A percentile compares a stretch with the other conserved stretches of the same genome.
Conservation (phyloP, 2,797 vertebrate species). For the Gallinago nigripennis region DNA sequence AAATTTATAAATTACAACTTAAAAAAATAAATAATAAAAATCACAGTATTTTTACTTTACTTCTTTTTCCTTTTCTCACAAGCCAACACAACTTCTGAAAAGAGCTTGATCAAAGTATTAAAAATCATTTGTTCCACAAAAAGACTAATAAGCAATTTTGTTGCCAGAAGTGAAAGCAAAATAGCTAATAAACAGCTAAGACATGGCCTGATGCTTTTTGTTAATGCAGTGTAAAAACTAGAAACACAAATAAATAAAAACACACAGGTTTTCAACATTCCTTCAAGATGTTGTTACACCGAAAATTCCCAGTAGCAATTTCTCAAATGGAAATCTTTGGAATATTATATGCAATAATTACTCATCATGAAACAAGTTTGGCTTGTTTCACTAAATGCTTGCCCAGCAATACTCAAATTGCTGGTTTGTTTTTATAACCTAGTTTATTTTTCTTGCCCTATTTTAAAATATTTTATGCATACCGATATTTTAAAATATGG, state of each 20-base stretch:
- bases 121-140: not conserved
- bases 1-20: not conserved
- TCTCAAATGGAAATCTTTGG: constrained; percentile 62
- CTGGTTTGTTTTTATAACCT: constrained; percentile 60
- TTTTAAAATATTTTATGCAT: not conserved
- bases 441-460: constrained; percentile 52
- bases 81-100: not conserved
- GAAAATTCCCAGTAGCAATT: constrained; percentile 39
- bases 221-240: not conserved
- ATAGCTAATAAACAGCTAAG: not conserved
- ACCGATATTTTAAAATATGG: not conserved
- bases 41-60: not conserved
- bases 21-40: not conserved
- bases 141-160: not conserved
- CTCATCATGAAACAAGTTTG: constrained; percentile 56
- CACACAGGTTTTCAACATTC: constrained; percentile 14
- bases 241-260: constrained; percentile 8
- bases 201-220: not conserved
- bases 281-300: not conserved
- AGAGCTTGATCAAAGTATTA: not conserved
- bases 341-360: constrained; percentile 60
- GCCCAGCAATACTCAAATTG: constrained; percentile 61
- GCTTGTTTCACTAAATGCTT: constrained; percentile 64
- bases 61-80: not conserved
- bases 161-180: not conserved